Evolutionary conservation across 2,888 invertebrate genomes (phyloP), one percentile per base, ranked within the genome.

Genomic region (Nysson spinosus): DNA sequence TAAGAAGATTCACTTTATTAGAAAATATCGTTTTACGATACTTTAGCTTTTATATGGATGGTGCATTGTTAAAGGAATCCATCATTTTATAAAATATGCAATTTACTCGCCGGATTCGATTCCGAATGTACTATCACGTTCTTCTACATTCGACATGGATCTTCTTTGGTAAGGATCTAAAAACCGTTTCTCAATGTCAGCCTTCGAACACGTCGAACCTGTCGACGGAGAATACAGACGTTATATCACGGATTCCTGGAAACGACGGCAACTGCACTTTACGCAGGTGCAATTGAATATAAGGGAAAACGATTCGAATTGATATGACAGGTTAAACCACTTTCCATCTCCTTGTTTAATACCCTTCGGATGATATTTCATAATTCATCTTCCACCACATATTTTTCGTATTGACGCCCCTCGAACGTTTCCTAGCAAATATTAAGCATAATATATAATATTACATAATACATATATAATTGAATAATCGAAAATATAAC

Each of bases 161-260:
- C 39, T 20, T 39, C 52, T 35, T 47, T 52, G 67, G 44, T 62
- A 49, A 37, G 43, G 56, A 50, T 63, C 54, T 34, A 51, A 54
- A 24, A 16, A 51, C 26, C 72, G 69, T 69, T 62, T 69, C 66
- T 63, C 56, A 44, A 58, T 69, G 69, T 66, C 69, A 52, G 44
- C 44, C 46, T 54, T 51, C 54, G 28, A 35, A 50, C 56, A 46
- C 55, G 16, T 28, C 65, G 46, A n/a, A 39, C 20, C 47, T 22
- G 28, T 22, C 51, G 46, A 28, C 51, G 49, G 35, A 35, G 50
- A 69, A 72, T 70, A 63, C 49, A 52, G 42, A 35, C 26, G 52
- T 42, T 63, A 46, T 28, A 39, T 47, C 51, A 50, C 39, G 34
- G 42, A 66, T 39, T n/a, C n/a, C n/a, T n/a, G n/a, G n/a, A n/a